These are phyloP conservation scores for Peromyscus leucopus DNA, from an alignment of 2,113 vertebrate genomes.

Conservation along the genomic window DNA sequence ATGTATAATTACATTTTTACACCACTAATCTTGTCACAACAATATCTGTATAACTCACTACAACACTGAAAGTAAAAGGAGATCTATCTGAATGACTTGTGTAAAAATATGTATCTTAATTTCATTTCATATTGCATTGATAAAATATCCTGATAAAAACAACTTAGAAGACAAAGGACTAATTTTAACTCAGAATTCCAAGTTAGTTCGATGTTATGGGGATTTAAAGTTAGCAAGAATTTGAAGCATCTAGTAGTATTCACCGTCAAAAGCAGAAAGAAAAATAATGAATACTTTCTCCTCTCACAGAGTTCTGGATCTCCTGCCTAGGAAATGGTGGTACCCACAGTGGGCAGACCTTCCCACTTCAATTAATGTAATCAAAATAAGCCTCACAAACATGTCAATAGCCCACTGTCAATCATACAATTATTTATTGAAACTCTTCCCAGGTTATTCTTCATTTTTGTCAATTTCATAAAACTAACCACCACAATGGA, in stretches of 20 bases:
- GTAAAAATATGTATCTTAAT: background rate
- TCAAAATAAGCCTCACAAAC: background rate
- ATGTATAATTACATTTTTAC: background rate
- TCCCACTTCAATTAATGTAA: background rate
- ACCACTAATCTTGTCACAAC: background rate
- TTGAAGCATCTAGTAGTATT: background rate
- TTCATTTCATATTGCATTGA: background rate
- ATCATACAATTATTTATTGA: background rate
- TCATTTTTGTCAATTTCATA: background rate
- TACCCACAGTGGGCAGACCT: background rate
- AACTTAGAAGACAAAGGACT: background rate
- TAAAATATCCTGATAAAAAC: background rate
- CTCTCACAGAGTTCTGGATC: background rate
- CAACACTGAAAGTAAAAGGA: background rate
- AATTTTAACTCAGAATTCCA: background rate
- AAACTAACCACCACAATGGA: background rate
- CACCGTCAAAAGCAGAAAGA: background rate
- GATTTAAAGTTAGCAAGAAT: no score
- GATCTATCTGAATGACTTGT: background rate
- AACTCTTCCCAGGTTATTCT: background rate
- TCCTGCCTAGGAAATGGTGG: background rate
- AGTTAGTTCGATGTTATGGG: background rate
- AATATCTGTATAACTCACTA: background rate
- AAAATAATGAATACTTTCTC: background rate
- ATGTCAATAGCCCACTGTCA: background rate